Percentiles rank a stretch among this genome's conserved stretches.
phyloP scores from a whole-genome alignment of 2,113 vertebrate species.

The Anthoscopus minutus region DNA sequence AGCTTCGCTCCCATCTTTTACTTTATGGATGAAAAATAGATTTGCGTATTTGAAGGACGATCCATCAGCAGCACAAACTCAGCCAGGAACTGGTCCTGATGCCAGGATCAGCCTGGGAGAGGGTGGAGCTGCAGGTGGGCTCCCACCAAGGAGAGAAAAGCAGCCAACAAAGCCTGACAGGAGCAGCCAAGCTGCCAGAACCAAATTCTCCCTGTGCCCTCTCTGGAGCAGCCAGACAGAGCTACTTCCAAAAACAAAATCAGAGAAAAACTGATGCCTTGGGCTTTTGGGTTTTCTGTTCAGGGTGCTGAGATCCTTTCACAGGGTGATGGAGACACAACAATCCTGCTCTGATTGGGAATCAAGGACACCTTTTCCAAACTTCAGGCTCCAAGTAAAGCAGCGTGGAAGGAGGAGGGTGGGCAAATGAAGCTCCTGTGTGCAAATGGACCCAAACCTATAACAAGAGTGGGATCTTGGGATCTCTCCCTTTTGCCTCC shows the following conservation, averaged over 20 bases:
- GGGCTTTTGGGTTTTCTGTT: too few species aligned
- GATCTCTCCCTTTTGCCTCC: too few species aligned
- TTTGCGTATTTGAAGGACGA: neutral
- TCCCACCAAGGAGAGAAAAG: accelerated
- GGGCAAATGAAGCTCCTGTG: too few species aligned
- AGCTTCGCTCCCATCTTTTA: neutral
- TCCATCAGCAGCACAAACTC: neutral
- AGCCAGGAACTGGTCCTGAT: neutral
- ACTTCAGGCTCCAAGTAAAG: too few species aligned
- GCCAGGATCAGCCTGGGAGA: neutral
- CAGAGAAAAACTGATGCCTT: too few species aligned
- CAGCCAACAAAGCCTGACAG: neutral
- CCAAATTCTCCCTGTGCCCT: neutral
- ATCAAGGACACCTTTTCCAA: too few species aligned
- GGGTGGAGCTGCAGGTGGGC: neutral
- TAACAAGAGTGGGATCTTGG: too few species aligned
- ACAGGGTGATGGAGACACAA: too few species aligned
- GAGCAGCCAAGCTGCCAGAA: neutral
- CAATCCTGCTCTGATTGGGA: too few species aligned
- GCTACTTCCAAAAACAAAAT: neutral
- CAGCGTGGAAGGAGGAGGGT: too few species aligned
- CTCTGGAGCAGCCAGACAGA: neutral
- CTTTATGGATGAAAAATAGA: neutral
- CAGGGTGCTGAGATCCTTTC: too few species aligned
- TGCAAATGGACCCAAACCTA: too few species aligned